A percentile compares a stretch with the other conserved stretches of the same genome.
Conservation (phyloP, 2,113 vertebrate species). For the Kryptolebias marmoratus region DNA sequence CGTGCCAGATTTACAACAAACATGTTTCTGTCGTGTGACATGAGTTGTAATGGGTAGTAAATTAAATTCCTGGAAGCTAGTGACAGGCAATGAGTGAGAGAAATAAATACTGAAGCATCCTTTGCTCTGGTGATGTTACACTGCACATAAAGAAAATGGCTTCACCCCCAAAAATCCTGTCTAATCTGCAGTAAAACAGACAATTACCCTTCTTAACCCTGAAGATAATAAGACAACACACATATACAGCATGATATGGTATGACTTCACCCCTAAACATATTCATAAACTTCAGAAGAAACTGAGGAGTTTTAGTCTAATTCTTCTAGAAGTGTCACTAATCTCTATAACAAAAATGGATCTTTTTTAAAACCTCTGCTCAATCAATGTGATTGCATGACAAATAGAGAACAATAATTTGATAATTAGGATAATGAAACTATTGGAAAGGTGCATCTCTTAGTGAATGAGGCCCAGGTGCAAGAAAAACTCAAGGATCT, state of each 20-base stretch:
- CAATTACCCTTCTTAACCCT: conserved; percentile 40
- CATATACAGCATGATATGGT: neutral
- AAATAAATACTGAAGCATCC: conserved; percentile 5
- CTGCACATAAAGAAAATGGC: conserved; percentile 28
- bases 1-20: conserved; percentile 29
- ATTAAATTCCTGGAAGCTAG: conserved; percentile 35
- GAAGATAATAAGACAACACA: conserved; percentile 42
- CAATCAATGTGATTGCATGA: conserved; percentile 60
- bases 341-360: conserved; percentile 28
- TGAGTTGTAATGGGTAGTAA: conserved; percentile 24
- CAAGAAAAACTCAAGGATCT: conserved; percentile 20
- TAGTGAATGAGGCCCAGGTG: conserved; percentile 58
- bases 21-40: conserved; percentile 24
- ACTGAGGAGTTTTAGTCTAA: conserved; percentile 25
- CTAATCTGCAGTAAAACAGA: conserved; percentile 26
- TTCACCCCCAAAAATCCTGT: neutral
- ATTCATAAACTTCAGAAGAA: conserved; percentile 31
- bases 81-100: conserved; percentile 24
- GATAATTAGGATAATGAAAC: conserved; percentile 58
- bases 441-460: conserved; percentile 29
- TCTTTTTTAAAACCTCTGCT: conserved; percentile 48
- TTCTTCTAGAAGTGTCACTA: conserved; percentile 27
- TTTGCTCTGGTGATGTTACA: conserved; percentile 7
- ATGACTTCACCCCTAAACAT: conserved; percentile 32
- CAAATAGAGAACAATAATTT: conserved; percentile 47